Conservation (phyloP, 2,797 vertebrate species). For the Poeciliopsis gracilis region DNA sequence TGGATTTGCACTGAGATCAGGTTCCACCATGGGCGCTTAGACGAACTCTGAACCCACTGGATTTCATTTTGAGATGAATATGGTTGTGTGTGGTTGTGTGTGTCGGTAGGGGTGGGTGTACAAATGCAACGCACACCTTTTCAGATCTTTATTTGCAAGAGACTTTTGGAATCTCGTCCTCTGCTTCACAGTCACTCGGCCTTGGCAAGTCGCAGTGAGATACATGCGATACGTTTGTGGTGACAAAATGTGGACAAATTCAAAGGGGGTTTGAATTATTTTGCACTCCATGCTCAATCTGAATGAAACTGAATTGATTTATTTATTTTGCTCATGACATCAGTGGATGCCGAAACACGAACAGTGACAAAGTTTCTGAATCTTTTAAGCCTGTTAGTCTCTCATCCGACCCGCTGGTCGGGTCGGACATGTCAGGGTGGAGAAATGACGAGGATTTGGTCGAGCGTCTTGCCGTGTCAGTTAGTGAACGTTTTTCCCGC, state of each 20-base stretch:
- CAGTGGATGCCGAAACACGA: background rate
- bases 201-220: background rate
- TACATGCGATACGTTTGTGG: background rate
- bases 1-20: background rate
- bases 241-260: background rate
- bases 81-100: too few species aligned
- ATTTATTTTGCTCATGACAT: background rate
- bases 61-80: too few species aligned
- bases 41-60: too few species aligned
- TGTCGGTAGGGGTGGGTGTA: background rate
- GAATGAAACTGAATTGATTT: background rate
- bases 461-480: background rate
- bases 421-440: background rate
- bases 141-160: background rate
- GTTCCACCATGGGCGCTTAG: too few species aligned
- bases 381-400: background rate
- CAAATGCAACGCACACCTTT: background rate
- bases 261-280: background rate
- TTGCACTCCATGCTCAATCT: background rate
- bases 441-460: background rate
- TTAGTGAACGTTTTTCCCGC: background rate
- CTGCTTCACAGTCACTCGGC: background rate
- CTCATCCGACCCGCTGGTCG: background rate
- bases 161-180: background rate
- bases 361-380: background rate